Base-by-base conservation (phyloP, 2,888 invertebrate species). In the Agrilus cyanescens region DNA sequence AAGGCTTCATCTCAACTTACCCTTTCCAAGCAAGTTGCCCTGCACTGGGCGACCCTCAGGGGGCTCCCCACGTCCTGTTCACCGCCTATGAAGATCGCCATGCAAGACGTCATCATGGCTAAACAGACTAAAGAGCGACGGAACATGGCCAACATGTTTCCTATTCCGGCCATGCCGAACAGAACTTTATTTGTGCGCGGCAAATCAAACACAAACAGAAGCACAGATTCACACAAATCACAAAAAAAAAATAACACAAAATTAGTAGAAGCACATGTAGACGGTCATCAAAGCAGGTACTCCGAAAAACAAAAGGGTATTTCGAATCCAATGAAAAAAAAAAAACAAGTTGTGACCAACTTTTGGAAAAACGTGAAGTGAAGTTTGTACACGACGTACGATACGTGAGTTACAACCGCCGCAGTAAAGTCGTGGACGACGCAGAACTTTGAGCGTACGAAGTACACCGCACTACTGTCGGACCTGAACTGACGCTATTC, bases 1-100 rank as follows among this genome's bases (percentile, higher is more conserved):
- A 16, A 36, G 32, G 33, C 39, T 34, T 32, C 39, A 38, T 32
- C 20, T 45, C 34, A 38, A 58, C 67, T 67, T 71, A 82, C 81
- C 79, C 76, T 78, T 71, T 79, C 76, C 58, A 81, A 72, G 66
- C 81, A 82, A 53, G 79, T 78, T 52, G 81, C 80, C 65, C 81
- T 69, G 65, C 81, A 82, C 57, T 81, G 80, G 54, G 81, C 81
- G 53, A 81, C 80, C 58, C 80, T 73, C 52, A 82, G 66, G 45
- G 81, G 81, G 56, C 80, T 81, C 47, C 78, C 79, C 53, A 81
- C 76, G 62, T 80, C 79, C 69, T 76, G 76, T 57, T 78, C 77
- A 52, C 75, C 76, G 40, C 64, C 66, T 55, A 65, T 60, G 52
- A 67, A 65, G 57, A 66, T 63, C 46, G 62, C 65, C 56, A 59